Evolutionary conservation across 1,140 invertebrate species (phyloP), one percentile per base, ranked within the genome.

Genomic region (Tetragonula clypearis): DNA sequence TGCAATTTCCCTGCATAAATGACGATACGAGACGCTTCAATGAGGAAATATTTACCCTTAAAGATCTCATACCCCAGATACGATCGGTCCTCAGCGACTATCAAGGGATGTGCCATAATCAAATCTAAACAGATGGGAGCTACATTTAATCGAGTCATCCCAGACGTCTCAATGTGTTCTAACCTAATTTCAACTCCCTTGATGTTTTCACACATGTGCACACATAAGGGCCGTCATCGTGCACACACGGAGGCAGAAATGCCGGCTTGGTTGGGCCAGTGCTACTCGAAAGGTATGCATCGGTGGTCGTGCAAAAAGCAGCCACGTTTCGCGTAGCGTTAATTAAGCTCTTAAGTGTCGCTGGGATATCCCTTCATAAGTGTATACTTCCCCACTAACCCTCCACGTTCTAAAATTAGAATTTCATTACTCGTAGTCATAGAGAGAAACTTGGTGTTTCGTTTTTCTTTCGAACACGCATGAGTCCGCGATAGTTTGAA

Each of bases 71-170:
- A 53, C 14, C 12, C 23, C 0, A 19, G 65, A 53, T 5, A 19
- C 49, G 53, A 56, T 77, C 69, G 55, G 55, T 60, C 30, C 77
- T 53, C 76, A 62, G 69, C 79, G 83, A 76, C 87, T 87, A 88
- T 90, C 85, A 76, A 41, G 73, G 79, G 72, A 88, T 83, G 86
- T 83, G 84, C 82, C 71, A 79, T 90, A 90, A 91, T 91, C 88
- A 88, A 91, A 92, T 92, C 86, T 87, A 92, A 92, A 92, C 90
- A 92, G 91, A 92, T 91, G 89, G 85, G 86, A 90, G 84, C 87
- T 91, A 80, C 86, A 72, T 91, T 88, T 92, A 92, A 93, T 92
- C 88, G 89, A 92, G 91, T 91, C 84, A 87, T 82, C 85, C 86
- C 71, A 77, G 78, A 85, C 84, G 85, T 91, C 88, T 88, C 88